Evolutionary conservation across 2,888 invertebrate genomes (phyloP).

Genomic region (Cantharis rustica): DNA sequence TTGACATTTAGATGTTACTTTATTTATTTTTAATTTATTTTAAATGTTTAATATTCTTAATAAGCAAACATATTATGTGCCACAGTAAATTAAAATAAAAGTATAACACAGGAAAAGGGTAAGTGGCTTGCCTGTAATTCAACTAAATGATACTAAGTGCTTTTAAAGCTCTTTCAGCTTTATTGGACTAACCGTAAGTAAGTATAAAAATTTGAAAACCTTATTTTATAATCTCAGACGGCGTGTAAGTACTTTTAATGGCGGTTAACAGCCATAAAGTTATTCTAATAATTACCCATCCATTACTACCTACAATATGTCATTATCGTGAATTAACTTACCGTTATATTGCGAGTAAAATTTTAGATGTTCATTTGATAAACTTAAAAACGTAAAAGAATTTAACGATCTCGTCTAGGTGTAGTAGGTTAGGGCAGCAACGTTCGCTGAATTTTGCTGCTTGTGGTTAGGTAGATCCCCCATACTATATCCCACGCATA

Average conservation of each 20-base stretch:
- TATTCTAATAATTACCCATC: slow-evolving; percentile 28
- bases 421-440: slow-evolving; percentile 1
- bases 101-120: not conserved
- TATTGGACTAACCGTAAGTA: slow-evolving; percentile 24
- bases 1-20: not conserved
- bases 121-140: not conserved
- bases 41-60: not conserved
- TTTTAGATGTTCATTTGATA: not conserved
- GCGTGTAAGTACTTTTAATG: slow-evolving; percentile 30
- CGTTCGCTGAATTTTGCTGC: slow-evolving; percentile 32
- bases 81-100: not conserved
- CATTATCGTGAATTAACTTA: slow-evolving; percentile 23
- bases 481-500: slow-evolving; percentile 46
- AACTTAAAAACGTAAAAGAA: not conserved
- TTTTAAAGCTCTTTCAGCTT: slow-evolving; percentile 28
- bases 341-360: not conserved
- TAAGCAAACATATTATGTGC: not conserved
- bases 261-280: slow-evolving; percentile 30
- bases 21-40: not conserved
- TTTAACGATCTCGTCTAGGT: not conserved
- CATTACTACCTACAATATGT: slow-evolving; percentile 24
- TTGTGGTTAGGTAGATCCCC: slow-evolving; percentile 37
- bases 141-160: slow-evolving; percentile 16
- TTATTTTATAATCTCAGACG: slow-evolving; percentile 29
- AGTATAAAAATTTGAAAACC: slow-evolving; percentile 24